Evolutionary conservation across 2,888 invertebrate genomes (phyloP).

Genomic region (Meteorus cinctellus): DNA sequence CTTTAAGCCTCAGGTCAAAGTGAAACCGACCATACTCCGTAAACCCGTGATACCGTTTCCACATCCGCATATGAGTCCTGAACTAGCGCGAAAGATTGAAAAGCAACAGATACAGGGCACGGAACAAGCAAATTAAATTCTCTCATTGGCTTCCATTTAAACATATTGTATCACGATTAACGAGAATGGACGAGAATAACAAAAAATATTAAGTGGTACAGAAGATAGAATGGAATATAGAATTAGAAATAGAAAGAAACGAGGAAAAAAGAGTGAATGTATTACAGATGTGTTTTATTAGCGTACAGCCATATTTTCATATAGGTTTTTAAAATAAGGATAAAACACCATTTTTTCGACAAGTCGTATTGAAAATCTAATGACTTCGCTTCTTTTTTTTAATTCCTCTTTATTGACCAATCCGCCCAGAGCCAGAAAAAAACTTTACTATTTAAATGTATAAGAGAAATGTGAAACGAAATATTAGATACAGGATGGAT

Average conservation of each 20-base stretch:
- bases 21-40: conserved; percentile 87
- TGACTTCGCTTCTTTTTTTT: conserved; percentile 19
- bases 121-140: conserved; percentile 64
- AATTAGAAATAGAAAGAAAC: neutral
- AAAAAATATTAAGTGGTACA: neutral
- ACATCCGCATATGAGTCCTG: conserved; percentile 72
- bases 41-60: conserved; percentile 77
- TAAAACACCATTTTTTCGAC: conserved; percentile 9
- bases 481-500: conserved; percentile 47
- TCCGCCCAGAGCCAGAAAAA: conserved; percentile 61
- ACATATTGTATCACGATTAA: conserved; percentile 2
- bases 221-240: neutral
- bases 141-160: conserved; percentile 28
- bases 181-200: neutral
- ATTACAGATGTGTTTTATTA: conserved; percentile 34
- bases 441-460: conserved; percentile 31
- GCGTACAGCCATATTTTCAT: conserved; percentile 39
- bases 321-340: conserved; percentile 35
- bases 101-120: conserved; percentile 70
- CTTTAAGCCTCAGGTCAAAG: conserved; percentile 84
- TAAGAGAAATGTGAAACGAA: conserved; percentile 34
- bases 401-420: conserved; percentile 60
- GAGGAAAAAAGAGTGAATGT: neutral
- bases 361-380: neutral
- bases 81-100: conserved; percentile 69